Base-by-base conservation (phyloP, 1,140 invertebrate genomes). In the Tetramorium parvispinum region DNA sequence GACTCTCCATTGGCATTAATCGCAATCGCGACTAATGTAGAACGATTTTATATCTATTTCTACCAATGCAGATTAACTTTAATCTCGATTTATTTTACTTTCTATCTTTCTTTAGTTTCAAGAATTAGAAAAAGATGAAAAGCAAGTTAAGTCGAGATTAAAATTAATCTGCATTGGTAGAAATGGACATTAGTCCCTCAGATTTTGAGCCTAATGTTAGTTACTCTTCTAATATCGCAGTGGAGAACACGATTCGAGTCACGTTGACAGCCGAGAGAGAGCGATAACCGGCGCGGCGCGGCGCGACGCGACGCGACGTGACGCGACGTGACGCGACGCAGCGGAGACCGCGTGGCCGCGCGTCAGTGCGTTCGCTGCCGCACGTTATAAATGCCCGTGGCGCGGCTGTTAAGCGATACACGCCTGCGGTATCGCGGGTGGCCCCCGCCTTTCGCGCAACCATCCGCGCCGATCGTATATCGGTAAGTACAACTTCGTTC, bases 401-500 rank as follows among this genome's bases (percentile, higher is more conserved):
- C 88, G 87, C 82, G 90, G 91, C 89, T 85, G 91, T 90, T 91
- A 91, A 93, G 91, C 81, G 88, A 92, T 91, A 90, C 87, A 89
- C 61, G 87, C 61, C 66, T 79, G 77, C 68, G 68, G 90, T 93
- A 93, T 94, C 91, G 94, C 94, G 94, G 94, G 94, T 95, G 94
- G 94, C 91, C 65, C 40, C 65, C 91, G 92, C 86, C 89, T 93
- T 91, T 83, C 88, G 88, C 93, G 90, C 91, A 91, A 89, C 89
- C 89, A 91, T 93, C 92, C 71, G 81, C 89, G 32, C 32, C 93
- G 94, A 95, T 95, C 94, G 93, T 94, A 94, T 94, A 94, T 94
- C 93, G 94, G 92, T 93, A 91, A 92, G 91, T 93, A 94, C 94
- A 93, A 94, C 94, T 94, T 94, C 93, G 91, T 94, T 75, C 91